Percentiles rank a stretch among this genome's conserved stretches.
phyloP scores from a whole-genome alignment of 2,888 invertebrate species.

The Autographa gamma region DNA sequence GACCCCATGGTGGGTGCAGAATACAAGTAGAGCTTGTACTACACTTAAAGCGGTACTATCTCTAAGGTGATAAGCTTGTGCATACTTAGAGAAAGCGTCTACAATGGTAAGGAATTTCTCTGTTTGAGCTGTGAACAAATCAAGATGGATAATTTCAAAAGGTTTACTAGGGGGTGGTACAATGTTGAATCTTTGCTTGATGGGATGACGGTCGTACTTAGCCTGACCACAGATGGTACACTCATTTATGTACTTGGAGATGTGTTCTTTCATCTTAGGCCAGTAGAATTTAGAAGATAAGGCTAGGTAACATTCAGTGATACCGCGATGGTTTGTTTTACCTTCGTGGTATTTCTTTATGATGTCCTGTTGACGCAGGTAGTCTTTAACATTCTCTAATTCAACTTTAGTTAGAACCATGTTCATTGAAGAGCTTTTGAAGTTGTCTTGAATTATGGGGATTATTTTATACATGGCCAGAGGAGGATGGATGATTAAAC shows the following conservation, averaged over 20 bases:
- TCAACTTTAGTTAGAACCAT: no score
- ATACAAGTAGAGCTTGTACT: no score
- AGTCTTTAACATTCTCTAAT: constrained; percentile 54
- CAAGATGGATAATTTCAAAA: constrained; percentile 11
- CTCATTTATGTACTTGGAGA: constrained; percentile 54
- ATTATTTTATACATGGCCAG: constrained; percentile 42
- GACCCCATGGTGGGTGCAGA: no score
- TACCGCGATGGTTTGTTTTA: constrained; percentile 57
- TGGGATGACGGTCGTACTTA: constrained; percentile 3
- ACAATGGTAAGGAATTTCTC: constrained; percentile 17
- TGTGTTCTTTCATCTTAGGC: constrained; percentile 55
- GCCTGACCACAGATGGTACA: constrained; percentile 28
- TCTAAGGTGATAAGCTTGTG: no score
- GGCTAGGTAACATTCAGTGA: constrained; percentile 52
- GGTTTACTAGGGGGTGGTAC: not conserved
- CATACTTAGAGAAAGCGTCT: constrained; percentile 4
- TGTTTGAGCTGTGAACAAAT: constrained; percentile 10
- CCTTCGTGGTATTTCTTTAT: constrained; percentile 56
- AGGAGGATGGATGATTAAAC: constrained; percentile 41
- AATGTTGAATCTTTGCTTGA: not conserved
- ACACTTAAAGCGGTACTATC: no score
- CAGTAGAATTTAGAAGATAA: constrained; percentile 51
- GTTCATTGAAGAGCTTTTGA: constrained; percentile 54
- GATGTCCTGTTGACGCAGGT: constrained; percentile 51
- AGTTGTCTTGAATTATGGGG: constrained; percentile 47